phyloP scores from a whole-genome alignment of 2,113 vertebrate genomes.

The Stigmatopora nigra region DNA sequence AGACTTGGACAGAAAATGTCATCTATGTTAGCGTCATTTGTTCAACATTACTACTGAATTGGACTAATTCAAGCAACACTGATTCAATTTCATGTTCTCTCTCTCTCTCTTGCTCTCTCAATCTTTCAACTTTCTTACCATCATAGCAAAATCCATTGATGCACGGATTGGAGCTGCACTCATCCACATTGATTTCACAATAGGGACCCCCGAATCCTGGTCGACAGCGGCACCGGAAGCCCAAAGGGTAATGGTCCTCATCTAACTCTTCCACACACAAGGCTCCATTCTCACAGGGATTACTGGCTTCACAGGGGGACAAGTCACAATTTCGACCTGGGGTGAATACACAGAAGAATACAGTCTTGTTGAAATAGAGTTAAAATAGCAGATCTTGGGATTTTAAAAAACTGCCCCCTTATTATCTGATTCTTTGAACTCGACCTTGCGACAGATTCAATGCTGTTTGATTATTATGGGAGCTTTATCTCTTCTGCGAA shows the following conservation, averaged over 20 bases:
- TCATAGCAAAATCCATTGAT: constrained; percentile 76
- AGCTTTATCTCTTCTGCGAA: no score
- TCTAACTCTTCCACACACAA: constrained; percentile 71
- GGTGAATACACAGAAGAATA: constrained; percentile 30
- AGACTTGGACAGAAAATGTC: constrained; percentile 14
- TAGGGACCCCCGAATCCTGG: constrained; percentile 71
- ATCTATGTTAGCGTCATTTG: constrained; percentile 44
- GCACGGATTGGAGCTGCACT: constrained; percentile 75
- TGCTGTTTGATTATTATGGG: not conserved
- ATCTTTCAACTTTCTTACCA: constrained; percentile 46
- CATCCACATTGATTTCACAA: constrained; percentile 76
- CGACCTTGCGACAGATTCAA: not conserved
- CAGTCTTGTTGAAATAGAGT: constrained; percentile 1
- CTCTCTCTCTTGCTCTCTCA: no score
- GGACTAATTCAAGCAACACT: constrained; percentile 48
- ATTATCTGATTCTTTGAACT: constrained; percentile 18
- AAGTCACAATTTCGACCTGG: constrained; percentile 74
- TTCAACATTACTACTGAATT: constrained; percentile 48
- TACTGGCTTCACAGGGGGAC: constrained; percentile 69
- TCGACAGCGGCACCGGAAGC: constrained; percentile 72
- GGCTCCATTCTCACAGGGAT: constrained; percentile 74
- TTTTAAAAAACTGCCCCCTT: constrained; percentile 6
- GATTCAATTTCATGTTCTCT: constrained; percentile 37
- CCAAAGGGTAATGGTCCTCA: constrained; percentile 67
- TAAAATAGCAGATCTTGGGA: not conserved